Evolutionary conservation across 2,113 vertebrate species (phyloP).

Genomic region (Lycaon pictus): DNA sequence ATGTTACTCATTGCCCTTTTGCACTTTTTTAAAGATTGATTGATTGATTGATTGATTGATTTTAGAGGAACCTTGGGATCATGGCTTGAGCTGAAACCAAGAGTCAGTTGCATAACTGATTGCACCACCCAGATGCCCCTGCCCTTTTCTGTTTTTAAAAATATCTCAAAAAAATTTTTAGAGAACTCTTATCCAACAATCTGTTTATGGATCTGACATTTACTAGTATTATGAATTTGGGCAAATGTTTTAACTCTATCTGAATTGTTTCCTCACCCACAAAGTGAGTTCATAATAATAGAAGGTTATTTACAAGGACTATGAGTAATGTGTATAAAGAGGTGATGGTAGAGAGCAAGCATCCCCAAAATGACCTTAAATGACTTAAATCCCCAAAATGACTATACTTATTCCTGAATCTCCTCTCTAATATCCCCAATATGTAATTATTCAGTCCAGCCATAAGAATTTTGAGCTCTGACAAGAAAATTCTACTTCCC

Average conservation of each 20-base stretch:
- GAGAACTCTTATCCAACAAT: neutral
- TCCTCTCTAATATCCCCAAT: neutral
- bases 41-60: neutral
- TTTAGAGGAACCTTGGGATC: neutral
- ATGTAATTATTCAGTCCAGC: neutral
- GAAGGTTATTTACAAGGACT: neutral
- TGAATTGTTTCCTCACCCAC: neutral
- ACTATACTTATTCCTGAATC: neutral
- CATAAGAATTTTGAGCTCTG: neutral
- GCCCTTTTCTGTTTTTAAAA: neutral
- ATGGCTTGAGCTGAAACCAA: neutral
- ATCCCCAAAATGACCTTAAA: neutral
- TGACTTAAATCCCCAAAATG: neutral
- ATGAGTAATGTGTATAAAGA: neutral
- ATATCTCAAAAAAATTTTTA: neutral
- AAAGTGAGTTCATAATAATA: neutral
- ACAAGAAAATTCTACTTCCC: neutral
- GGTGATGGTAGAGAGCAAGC: neutral
- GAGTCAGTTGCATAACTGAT: neutral
- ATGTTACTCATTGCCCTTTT: conserved; percentile 15
- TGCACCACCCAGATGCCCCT: neutral
- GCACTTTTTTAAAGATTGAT: neutral
- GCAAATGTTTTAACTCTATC: conserved; percentile 2
- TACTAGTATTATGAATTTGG: neutral
- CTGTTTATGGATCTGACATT: neutral